Conservation (phyloP, 1,140 invertebrate species). For the Heliconius himera region DNA sequence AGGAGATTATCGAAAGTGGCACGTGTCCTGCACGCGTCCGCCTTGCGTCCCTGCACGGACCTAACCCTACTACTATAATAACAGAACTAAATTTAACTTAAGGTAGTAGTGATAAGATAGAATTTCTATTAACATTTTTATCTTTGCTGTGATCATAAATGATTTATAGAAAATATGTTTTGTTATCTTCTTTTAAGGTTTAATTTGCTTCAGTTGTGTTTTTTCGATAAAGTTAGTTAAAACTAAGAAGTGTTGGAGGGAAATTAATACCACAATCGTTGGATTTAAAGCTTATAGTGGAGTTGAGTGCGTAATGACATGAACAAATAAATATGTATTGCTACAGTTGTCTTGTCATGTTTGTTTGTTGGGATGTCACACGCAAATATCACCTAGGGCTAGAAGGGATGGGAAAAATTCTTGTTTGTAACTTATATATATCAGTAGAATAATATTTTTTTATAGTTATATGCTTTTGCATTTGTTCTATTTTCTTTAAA, state of each 20-base stretch:
- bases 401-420: neutral
- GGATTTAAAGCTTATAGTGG: slow-evolving; percentile 77
- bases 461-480: neutral
- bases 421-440: neutral
- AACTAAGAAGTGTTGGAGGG: slow-evolving; percentile 77
- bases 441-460: neutral
- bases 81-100: slow-evolving; percentile 44
- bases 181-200: slow-evolving; percentile 33
- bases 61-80: slow-evolving; percentile 25
- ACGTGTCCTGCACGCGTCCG: slow-evolving; percentile 69
- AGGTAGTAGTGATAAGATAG: slow-evolving; percentile 26
- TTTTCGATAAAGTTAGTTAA: slow-evolving; percentile 54
- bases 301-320: slow-evolving; percentile 71
- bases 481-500: neutral
- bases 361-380: slow-evolving; percentile 61
- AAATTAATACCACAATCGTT: slow-evolving; percentile 80
- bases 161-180: slow-evolving; percentile 44
- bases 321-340: slow-evolving; percentile 71
- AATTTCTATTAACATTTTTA: slow-evolving; percentile 30
- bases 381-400: slow-evolving; percentile 48
- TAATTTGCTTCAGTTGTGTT: slow-evolving; percentile 34
- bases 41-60: slow-evolving; percentile 64
- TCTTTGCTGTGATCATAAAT: slow-evolving; percentile 23
- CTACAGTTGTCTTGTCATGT: slow-evolving; percentile 55
- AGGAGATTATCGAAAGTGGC: slow-evolving; percentile 75